Conservation (phyloP, 2,797 vertebrate species). For the Cyclura pinguis region DNA sequence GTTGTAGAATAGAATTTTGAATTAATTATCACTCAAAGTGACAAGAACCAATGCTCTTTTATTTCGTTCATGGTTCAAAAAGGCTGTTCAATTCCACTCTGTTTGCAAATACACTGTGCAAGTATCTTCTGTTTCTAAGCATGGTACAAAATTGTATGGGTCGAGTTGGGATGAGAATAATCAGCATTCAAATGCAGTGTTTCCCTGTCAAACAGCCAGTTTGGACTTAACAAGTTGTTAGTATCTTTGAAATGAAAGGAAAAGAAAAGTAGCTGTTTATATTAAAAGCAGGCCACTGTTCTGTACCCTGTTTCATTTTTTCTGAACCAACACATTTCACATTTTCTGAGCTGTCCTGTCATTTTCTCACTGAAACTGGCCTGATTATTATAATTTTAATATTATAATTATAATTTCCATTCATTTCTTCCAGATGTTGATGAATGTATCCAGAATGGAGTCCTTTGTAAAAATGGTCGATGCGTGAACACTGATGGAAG, state of each 20-base stretch:
- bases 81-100: too few species aligned
- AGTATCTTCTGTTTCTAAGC: too few species aligned
- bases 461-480: conserved; percentile 81
- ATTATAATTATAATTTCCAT: neutral
- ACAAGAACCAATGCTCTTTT: too few species aligned
- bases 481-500: conserved; percentile 84
- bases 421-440: conserved; percentile 75
- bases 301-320: neutral
- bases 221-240: neutral
- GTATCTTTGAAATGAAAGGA: neutral
- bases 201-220: too few species aligned
- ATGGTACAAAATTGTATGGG: too few species aligned
- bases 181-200: too few species aligned
- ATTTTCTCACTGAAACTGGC: conserved; percentile 5
- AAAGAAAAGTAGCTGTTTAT: neutral
- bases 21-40: neutral
- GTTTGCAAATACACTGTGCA: too few species aligned
- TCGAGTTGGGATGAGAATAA: too few species aligned
- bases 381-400: neutral
- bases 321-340: neutral
- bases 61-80: too few species aligned
- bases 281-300: neutral
- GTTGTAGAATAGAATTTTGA: neutral
- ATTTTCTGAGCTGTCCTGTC: neutral
- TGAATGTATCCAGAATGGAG: conserved; percentile 81